These are phyloP conservation scores for Brachylomia viminalis DNA, from an alignment of 2,888 invertebrate species.

Conservation along the genomic window DNA sequence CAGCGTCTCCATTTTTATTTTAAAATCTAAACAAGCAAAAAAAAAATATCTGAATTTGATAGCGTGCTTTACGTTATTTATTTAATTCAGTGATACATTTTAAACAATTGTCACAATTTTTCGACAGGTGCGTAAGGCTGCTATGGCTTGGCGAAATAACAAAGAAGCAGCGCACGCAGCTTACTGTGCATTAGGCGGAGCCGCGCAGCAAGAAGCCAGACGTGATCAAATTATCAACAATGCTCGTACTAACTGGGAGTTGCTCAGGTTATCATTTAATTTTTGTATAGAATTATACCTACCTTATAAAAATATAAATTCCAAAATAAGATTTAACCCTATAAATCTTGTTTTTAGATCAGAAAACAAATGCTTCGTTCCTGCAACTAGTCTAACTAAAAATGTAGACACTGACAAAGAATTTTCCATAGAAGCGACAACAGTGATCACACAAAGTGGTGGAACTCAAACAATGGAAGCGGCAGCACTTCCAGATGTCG, in stretches of 20 bases:
- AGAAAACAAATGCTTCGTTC: constrained; percentile 91
- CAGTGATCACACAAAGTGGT: constrained; percentile 65
- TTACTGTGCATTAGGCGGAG: constrained; percentile 91
- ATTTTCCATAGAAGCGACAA: constrained; percentile 75
- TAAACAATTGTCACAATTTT: background rate
- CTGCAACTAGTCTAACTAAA: constrained; percentile 78
- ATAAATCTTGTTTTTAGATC: constrained; percentile 84
- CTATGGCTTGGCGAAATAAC: constrained; percentile 94
- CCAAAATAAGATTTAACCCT: background rate
- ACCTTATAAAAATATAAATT: background rate
- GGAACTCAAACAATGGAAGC: constrained; percentile 76
- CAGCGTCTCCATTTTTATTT: background rate
- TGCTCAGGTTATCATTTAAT: constrained; percentile 86
- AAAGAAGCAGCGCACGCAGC: constrained; percentile 94
- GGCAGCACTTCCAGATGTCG: constrained; percentile 79
- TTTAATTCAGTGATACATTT: background rate
- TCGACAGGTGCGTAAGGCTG: constrained; percentile 92
- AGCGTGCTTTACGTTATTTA: background rate
- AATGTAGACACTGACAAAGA: constrained; percentile 80
- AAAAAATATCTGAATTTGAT: background rate
- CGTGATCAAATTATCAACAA: constrained; percentile 96
- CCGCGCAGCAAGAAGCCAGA: constrained; percentile 91
- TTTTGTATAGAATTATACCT: background rate
- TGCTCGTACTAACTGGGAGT: constrained; percentile 96
- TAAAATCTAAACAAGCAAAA: background rate